phyloP scores from a whole-genome alignment of 1,140 invertebrate genomes.

The Rhopalosiphum padi region DNA sequence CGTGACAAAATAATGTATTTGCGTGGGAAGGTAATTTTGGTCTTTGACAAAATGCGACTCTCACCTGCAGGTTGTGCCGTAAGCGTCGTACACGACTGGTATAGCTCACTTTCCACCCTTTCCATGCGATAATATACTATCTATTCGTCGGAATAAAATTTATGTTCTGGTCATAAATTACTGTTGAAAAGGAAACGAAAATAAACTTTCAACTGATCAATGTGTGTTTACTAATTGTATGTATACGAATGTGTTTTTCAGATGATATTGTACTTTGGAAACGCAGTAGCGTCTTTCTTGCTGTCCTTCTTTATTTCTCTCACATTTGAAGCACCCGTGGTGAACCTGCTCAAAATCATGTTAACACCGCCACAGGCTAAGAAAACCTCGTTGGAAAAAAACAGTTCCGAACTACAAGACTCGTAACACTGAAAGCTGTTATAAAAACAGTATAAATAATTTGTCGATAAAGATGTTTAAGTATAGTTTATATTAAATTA shows the following conservation, averaged over 20 bases:
- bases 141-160: not conserved
- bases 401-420: slow-evolving; percentile 48
- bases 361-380: slow-evolving; percentile 62
- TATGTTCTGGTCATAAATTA: not conserved
- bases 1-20: not conserved
- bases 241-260: slow-evolving; percentile 63
- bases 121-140: not conserved
- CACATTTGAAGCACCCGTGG: slow-evolving; percentile 78
- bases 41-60: not conserved
- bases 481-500: slow-evolving; percentile 55
- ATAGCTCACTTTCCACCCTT: not conserved
- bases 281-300: slow-evolving; percentile 77
- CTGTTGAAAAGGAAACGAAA: not conserved
- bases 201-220: not conserved
- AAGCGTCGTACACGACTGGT: not conserved
- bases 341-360: slow-evolving; percentile 76
- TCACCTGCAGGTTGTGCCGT: not conserved
- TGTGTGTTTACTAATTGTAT: not conserved
- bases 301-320: slow-evolving; percentile 79
- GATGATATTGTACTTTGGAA: slow-evolving; percentile 80
- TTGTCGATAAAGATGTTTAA: not conserved
- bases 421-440: slow-evolving; percentile 34
- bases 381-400: slow-evolving; percentile 49
- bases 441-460: not conserved
- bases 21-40: not conserved